These are phyloP conservation scores for rabbit (Oryctolagus cuniculus) DNA, from an alignment of 2,113 vertebrate species.

Conservation along the genomic window DNA sequence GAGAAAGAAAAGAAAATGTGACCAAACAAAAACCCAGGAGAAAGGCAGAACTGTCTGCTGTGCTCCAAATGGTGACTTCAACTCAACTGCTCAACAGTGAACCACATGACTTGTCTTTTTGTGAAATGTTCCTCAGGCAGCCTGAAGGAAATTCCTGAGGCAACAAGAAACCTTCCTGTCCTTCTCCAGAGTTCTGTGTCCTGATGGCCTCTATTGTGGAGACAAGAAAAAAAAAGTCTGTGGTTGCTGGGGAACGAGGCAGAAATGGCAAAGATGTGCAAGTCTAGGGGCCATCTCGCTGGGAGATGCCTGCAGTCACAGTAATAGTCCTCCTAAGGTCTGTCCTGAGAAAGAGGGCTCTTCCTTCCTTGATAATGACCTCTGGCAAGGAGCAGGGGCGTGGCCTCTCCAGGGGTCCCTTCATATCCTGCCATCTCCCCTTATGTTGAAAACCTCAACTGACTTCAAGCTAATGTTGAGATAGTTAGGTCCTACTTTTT, in stretches of 20 bases:
- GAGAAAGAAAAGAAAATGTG: slow-evolving; percentile 23
- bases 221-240: slow-evolving; percentile 35
- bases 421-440: not conserved
- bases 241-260: not conserved
- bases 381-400: not conserved
- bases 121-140: slow-evolving; percentile 56
- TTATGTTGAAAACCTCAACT: not conserved
- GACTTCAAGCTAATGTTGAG: not conserved
- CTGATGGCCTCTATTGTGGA: not conserved
- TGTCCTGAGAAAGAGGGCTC: not conserved
- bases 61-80: slow-evolving; percentile 11
- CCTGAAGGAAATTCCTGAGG: slow-evolving; percentile 68
- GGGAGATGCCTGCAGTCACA: not conserved
- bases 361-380: not conserved
- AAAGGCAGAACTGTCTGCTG: not conserved
- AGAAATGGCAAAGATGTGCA: not conserved
- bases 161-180: slow-evolving; percentile 36
- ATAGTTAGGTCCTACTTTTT: not conserved
- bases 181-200: slow-evolving; percentile 51
- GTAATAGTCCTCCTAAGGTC: not conserved
- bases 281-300: not conserved
- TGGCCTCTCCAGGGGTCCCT: not conserved
- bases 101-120: slow-evolving; percentile 61
- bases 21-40: not conserved
- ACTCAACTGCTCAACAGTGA: not conserved